Evolutionary conservation across 2,888 invertebrate genomes (phyloP), one percentile per base, ranked within the genome.

Genomic region (Drosophila atripex): DNA sequence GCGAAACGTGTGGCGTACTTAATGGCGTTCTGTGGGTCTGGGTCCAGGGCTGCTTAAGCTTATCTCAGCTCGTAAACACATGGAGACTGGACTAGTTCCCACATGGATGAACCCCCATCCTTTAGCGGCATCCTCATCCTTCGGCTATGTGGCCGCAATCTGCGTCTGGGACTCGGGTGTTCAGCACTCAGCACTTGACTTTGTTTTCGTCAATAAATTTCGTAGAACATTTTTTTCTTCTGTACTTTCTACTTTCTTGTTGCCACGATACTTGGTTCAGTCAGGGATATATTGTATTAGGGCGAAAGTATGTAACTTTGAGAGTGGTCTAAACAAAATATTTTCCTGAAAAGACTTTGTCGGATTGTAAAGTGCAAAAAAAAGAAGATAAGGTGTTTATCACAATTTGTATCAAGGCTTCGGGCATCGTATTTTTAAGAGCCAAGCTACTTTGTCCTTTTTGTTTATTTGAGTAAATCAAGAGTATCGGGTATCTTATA

Each of bases 131-230:
- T 35, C 35, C 35, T 28, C n/a, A 14, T 35, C 35, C 35, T 35
- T n/a, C 12, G n/a, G 32, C n/a, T 5, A 12, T 12, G 35, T 35
- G 35, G 35, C 65, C 46, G 74, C 71, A 66, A 71, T 59, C 58
- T 75, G 78, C 75, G 77, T 78, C 65, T 60, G 71, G 52, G 41
- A 61, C 68, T 55, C 54, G 58, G 50, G 58, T 55, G 54, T 35
- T 35, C 35, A 35, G 35, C 35, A 14, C 71, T 70, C 74, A 78
- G 60, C 76, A 75, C 78, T 83, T 80, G 78, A 83, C 84, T 80
- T 83, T 80, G 80, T 84, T 83, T 80, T 80, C 80, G 80, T 84
- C 80, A 78, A 80, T 80, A 80, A 83, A 83, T 80, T 82, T 74
- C 32, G 69, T 69, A 77, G 78, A 73, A 78, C 65, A 71, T 76